Evolutionary conservation across 2,113 vertebrate genomes (phyloP), one percentile per base, ranked within the genome.

Genomic region (Todiramphus saurophagus): DNA sequence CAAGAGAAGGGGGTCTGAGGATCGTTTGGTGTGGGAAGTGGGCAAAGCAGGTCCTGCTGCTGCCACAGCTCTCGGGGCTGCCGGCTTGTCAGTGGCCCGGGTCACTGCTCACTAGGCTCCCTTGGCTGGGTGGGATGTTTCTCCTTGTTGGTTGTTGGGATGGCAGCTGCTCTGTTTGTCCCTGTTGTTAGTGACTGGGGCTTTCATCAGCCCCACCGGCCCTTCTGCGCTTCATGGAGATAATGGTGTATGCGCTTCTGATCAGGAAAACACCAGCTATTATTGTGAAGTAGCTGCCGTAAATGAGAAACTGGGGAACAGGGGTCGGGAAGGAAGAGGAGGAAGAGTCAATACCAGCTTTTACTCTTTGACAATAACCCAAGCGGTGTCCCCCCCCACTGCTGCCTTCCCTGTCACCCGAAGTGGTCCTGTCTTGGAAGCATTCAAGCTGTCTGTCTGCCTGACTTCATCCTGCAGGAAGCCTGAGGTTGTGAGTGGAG

Each of bases 261-360:
- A 98, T 75, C 13, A 98, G 94, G 95, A 99, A 99, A 76, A 99
- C 87, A 7, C 97, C 97, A n/a, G 98, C 97, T 69, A 99, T 99
- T 60, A 95, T 43, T 9, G 97, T 79, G 83, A 99, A 99, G 96
- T 99, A 99, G 90, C 98, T 97, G 87, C 98, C 97, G 23, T 99
- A 99, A 90, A 99, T 96, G 87, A 98, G 98, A 95, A 99, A 99
- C 99, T 99, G 97, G 59, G 97, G 97, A 96, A 94, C 37, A 19
- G 76, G 44, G 81, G 11, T 93, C 74, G 70, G 55, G 33, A 74
- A 25, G 44, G 35, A 79, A 13, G 39, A 64, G 24, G 18, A 79
- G 15, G 72, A 56, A 59, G 46, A 63, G 23, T 87, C 13, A 88
- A 58, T 60, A 89, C 4, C 13, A n/a, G 30, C 9, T 73, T 63